Percentiles rank a stretch among this genome's conserved stretches.
These are phyloP conservation scores for Xylocopa sonorina DNA, from an alignment of 1,140 invertebrate genomes.

Conservation along the genomic window DNA sequence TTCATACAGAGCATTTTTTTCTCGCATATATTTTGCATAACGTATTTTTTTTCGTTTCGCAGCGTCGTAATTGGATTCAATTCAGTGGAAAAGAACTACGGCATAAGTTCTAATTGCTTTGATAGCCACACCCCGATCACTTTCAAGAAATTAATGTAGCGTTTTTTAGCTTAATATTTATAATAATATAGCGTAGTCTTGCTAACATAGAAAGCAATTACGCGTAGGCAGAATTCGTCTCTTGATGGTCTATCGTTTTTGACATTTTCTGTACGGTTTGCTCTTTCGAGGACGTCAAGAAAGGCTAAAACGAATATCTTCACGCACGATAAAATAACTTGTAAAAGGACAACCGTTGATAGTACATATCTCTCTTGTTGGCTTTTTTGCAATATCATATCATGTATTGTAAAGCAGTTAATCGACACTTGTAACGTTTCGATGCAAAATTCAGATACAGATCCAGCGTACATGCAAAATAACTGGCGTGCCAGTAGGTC, in stretches of 20 bases:
- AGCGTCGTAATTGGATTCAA: not conserved
- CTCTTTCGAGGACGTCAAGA: not conserved
- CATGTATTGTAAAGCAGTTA: not conserved
- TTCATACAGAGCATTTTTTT: not conserved
- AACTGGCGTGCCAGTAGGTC: not conserved
- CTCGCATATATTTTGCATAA: not conserved
- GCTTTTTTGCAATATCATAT: not conserved
- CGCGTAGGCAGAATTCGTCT: not conserved
- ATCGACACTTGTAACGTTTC: not conserved
- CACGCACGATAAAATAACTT: not conserved
- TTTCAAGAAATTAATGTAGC: not conserved
- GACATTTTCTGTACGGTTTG: not conserved
- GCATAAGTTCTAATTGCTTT: not conserved
- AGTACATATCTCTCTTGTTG: not conserved
- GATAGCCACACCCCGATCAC: conserved; percentile 18
- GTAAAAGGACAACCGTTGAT: not conserved
- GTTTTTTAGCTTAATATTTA: not conserved
- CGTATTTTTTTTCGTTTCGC: not conserved
- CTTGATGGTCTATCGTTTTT: conserved; percentile 1
- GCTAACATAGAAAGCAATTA: not conserved
- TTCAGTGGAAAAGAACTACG: conserved; percentile 6
- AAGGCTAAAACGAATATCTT: not conserved
- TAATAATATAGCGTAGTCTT: not conserved
- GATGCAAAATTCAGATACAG: not conserved
- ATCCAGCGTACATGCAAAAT: not conserved